phyloP scores from a whole-genome alignment of 2,888 invertebrate genomes.

The Ptilodon capucinus region DNA sequence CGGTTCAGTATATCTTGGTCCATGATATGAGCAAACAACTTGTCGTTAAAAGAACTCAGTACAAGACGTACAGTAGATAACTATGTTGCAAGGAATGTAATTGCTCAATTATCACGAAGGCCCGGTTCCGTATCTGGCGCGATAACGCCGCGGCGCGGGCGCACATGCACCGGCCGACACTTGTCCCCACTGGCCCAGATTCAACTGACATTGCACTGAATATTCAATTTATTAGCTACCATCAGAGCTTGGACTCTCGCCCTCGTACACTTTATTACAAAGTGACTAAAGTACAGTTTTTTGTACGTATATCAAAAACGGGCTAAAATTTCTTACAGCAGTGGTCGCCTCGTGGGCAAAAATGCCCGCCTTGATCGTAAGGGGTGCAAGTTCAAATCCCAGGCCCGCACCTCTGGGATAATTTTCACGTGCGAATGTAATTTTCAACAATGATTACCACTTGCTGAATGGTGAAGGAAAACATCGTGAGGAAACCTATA shows the following conservation, averaged over 20 bases:
- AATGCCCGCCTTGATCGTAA: no score
- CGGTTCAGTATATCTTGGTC: no score
- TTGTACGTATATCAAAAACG: no score
- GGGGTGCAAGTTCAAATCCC: no score
- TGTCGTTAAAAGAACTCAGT: not conserved
- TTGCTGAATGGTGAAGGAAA: no score
- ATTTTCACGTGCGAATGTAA: no score
- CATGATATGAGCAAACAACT: no score
- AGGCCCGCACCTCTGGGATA: no score
- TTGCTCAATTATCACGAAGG: slow-evolving; percentile 67
- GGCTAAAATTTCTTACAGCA: no score
- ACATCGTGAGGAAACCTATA: no score
- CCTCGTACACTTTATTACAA: not conserved
- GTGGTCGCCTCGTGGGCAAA: no score
- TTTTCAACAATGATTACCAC: no score
- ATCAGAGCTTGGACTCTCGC: not conserved
- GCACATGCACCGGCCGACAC: slow-evolving; percentile 18
- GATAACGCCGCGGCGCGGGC: slow-evolving; percentile 34
- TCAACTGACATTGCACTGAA: slow-evolving; percentile 57
- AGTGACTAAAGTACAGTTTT: not conserved
- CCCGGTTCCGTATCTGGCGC: slow-evolving; percentile 48
- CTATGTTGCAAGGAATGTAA: slow-evolving; percentile 63
- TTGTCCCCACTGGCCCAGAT: slow-evolving; percentile 59
- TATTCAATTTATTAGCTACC: slow-evolving; percentile 4
- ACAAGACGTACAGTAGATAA: slow-evolving; percentile 3